Evolutionary conservation across 2,888 invertebrate species (phyloP), one percentile per base, ranked within the genome.

Genomic region (Lasioglossum leucozonium): DNA sequence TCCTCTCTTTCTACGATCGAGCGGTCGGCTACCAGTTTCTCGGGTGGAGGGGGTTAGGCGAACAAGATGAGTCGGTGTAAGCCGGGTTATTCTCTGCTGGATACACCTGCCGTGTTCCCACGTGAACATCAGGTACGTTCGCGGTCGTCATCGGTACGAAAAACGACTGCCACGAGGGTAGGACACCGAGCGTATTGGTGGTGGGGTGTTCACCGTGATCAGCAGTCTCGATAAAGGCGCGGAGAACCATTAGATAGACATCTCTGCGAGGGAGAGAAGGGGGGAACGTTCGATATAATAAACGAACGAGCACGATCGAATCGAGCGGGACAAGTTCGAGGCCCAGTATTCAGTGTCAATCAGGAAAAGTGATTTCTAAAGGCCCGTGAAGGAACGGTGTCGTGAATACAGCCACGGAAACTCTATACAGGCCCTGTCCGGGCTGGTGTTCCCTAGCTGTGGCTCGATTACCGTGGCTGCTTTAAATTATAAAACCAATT

Each of bases 341-440:
- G 80, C 40, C 13, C 84, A 84, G 93, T 90, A 94, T 94, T 93
- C 93, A 94, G 91, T 93, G 94, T 95, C 94, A 94, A 94, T 94
- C 95, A 94, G 94, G 89, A 93, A 94, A 93, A 94, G 93, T 94
- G 94, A 95, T 95, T 95, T 94, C 92, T 93, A 94, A 84, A 91
- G 89, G 69, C 62, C 42, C 42, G 18, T 11, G 34, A 34, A 22
- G 34, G 67, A 37, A 67, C 69, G 58, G 76, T 81, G 77, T 73
- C 72, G 62, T 80, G 87, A 85, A 81, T 79, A 74, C 79, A 80
- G 58, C 74, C 80, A n/a, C 62, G 84, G 80, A 78, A 84, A 87
- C 77, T 80, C 79, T 75, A 87, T 86, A 85, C 82, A 71, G 30
- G n/a, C 5, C 37, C n/a, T 37, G 51, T 8, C 26, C 26, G 67